A percentile compares a stretch with the other conserved stretches of the same genome.
phyloP scores from a whole-genome alignment of 2,113 vertebrate genomes.

The Paraplagusia blochii region DNA sequence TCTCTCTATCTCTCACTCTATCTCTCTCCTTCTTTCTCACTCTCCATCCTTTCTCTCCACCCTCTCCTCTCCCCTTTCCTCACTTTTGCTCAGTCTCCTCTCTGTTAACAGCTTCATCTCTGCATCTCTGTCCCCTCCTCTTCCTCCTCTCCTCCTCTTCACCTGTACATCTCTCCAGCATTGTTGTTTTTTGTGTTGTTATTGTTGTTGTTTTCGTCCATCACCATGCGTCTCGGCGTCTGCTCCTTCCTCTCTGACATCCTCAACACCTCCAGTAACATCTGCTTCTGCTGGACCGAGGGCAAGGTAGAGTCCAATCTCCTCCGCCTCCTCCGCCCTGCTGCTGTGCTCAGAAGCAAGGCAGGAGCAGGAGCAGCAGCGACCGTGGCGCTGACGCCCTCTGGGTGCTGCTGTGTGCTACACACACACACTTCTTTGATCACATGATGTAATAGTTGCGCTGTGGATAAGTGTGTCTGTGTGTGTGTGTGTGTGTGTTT shows the following conservation, averaged over 20 bases:
- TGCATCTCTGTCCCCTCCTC: slow-evolving; percentile 33
- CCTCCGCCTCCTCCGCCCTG: slow-evolving; percentile 16
- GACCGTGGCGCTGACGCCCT: slow-evolving; percentile 8
- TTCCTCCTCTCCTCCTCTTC: slow-evolving; percentile 4
- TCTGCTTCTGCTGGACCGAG: slow-evolving; percentile 77
- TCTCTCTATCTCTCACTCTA: neutral
- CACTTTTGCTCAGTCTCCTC: slow-evolving; percentile 35
- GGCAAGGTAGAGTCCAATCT: slow-evolving; percentile 67
- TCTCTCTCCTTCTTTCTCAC: neutral
- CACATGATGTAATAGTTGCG: neutral
- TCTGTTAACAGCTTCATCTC: slow-evolving; percentile 41
- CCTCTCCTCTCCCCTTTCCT: slow-evolving; percentile 8
- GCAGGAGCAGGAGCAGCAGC: slow-evolving; percentile 23
- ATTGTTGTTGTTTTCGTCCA: neutral
- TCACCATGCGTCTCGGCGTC: slow-evolving; percentile 75
- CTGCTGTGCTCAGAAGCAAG: slow-evolving; percentile 39
- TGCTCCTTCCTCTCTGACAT: slow-evolving; percentile 75
- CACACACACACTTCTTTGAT: slow-evolving; percentile 2
- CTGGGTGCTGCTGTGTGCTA: slow-evolving; percentile 16
- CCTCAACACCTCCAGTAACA: slow-evolving; percentile 72
- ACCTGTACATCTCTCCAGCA: slow-evolving; percentile 19
- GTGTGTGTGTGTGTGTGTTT: slow-evolving; percentile 6
- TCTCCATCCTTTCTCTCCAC: neutral
- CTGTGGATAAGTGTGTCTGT: slow-evolving; percentile 2
- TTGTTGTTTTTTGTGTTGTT: slow-evolving; percentile 4